Evolutionary conservation across 2,797 vertebrate genomes (phyloP).

Genomic region (Nannoperca obscura): DNA sequence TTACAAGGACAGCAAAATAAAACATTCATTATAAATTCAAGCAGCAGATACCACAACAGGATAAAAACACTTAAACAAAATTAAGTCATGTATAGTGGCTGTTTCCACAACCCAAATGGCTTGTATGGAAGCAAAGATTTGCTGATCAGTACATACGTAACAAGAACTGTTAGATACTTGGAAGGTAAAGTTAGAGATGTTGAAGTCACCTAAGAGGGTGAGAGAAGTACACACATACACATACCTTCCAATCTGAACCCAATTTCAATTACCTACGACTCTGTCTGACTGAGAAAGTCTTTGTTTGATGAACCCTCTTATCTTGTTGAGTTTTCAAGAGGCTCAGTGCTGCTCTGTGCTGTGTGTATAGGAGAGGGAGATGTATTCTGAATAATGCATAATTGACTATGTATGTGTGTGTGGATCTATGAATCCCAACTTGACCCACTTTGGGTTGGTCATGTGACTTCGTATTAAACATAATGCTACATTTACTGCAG

Average conservation of each 20-base stretch:
- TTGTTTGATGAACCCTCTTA: slow-evolving; percentile 56
- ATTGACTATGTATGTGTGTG: slow-evolving; percentile 27
- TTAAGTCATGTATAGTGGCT: background rate
- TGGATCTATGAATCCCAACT: slow-evolving; percentile 29
- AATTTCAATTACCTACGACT: slow-evolving; percentile 43
- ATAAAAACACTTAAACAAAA: no score
- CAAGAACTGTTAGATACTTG: slow-evolving; percentile 3
- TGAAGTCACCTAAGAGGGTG: slow-evolving; percentile 1
- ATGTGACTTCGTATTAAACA: slow-evolving; percentile 39
- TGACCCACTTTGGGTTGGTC: slow-evolving; percentile 64
- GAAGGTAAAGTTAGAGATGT: slow-evolving; percentile 11
- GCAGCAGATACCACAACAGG: no score
- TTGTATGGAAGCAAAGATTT: slow-evolving; percentile 16
- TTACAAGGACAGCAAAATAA: no score
- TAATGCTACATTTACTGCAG: background rate
- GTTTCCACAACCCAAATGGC: background rate
- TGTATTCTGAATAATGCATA: slow-evolving; percentile 73
- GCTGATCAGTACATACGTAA: background rate
- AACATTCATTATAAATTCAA: no score
- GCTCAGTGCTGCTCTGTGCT: slow-evolving; percentile 33
- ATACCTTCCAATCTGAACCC: slow-evolving; percentile 43
- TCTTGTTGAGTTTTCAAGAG: slow-evolving; percentile 58
- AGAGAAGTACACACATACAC: background rate
- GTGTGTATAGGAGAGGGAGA: slow-evolving; percentile 46
- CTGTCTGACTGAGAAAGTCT: slow-evolving; percentile 50